Evolutionary conservation across 1,140 invertebrate species (phyloP).

Genomic region (Holcopasites calliopsidis): DNA sequence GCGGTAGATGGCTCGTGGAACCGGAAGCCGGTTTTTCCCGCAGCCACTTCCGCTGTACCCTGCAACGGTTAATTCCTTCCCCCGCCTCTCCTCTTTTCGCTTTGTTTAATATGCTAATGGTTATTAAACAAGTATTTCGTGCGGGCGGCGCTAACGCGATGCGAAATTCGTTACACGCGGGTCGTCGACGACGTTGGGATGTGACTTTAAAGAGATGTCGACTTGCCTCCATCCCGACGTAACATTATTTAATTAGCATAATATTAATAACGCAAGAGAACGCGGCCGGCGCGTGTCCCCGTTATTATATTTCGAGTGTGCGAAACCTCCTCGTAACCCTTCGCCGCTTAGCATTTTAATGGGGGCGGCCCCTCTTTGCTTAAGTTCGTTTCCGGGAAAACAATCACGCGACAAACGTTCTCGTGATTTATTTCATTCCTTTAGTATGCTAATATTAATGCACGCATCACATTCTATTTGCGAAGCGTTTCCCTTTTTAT

Average conservation of each 20-base stretch:
- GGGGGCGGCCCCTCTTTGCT: not conserved
- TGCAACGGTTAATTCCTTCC: not conserved
- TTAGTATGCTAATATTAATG: no score
- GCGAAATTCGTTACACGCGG: constrained; percentile 59
- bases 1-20: not conserved
- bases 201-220: constrained; percentile 32
- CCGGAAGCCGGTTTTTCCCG: not conserved
- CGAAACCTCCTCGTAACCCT: constrained; percentile 1
- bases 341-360: constrained; percentile 38
- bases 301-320: constrained; percentile 23
- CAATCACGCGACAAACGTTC: not conserved
- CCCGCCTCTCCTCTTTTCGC: not conserved
- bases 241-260: constrained; percentile 64
- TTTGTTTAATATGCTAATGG: constrained; percentile 66
- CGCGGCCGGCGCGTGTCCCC: not conserved
- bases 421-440: not conserved
- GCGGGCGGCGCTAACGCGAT: constrained; percentile 55
- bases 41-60: not conserved
- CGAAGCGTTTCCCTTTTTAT: no score
- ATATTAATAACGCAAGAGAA: constrained; percentile 40
- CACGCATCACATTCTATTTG: no score
- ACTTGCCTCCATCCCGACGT: not conserved
- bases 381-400: not conserved
- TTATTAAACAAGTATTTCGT: constrained; percentile 63
- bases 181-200: not conserved